phyloP scores from a whole-genome alignment of 2,113 vertebrate species.

The Lontra canadensis region DNA sequence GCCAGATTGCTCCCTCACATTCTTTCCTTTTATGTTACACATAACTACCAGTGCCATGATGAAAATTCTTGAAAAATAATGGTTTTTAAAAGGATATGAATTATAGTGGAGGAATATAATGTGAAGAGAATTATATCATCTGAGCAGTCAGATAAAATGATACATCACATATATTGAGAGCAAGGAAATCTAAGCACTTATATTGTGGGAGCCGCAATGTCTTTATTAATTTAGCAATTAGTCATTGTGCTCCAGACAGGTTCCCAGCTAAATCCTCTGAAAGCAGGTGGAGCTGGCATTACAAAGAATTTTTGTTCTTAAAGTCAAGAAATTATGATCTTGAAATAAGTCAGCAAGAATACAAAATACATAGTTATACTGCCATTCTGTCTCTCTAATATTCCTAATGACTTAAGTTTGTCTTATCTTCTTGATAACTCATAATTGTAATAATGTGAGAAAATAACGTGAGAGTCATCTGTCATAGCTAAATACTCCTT shows the following conservation, averaged over 20 bases:
- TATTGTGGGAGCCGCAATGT: not conserved
- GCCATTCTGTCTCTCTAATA: not conserved
- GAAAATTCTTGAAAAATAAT: not conserved
- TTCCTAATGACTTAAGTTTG: not conserved
- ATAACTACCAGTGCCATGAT: not conserved
- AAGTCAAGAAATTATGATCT: not conserved
- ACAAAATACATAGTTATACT: not conserved
- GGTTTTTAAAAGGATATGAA: not conserved
- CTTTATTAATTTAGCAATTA: not conserved
- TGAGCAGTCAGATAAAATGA: not conserved
- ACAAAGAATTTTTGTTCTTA: not conserved
- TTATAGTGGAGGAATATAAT: not conserved
- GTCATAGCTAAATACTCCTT: not conserved
- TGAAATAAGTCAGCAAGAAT: not conserved
- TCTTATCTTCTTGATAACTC: slow-evolving; percentile 21
- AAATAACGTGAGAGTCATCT: not conserved
- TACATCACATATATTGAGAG: not conserved
- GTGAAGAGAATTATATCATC: not conserved
- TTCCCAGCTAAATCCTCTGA: not conserved
- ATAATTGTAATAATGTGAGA: slow-evolving; percentile 18
- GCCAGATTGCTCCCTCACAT: not conserved
- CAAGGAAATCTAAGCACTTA: not conserved
- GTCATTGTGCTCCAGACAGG: not conserved
- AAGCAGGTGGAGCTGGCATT: not conserved
- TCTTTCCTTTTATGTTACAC: not conserved